Evolutionary conservation across 2,113 vertebrate species (phyloP), one percentile per base, ranked within the genome.

Genomic region (Tiliqua scincoides): DNA sequence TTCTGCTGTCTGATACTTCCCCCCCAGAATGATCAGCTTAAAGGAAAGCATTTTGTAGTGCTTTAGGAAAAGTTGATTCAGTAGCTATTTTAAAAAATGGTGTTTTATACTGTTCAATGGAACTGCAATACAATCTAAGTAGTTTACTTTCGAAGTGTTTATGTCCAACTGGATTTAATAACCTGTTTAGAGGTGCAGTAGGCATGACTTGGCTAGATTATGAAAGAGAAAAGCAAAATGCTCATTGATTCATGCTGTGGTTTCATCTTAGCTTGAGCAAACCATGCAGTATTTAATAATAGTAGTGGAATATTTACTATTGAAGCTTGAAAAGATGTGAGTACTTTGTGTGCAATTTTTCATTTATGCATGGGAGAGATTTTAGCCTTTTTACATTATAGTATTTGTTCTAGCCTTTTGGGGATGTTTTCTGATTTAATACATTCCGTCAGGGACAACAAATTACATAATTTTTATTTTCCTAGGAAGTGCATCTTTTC

Each of bases 381-480:
- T 95, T 98, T 97, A 97, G 92, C 96, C 96, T 97, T 96, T 97
- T 98, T 96, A 97, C 97, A 97, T 97, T 88, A 95, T 97, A 97
- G 95, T 97, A 95, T 97, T 97, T 97, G 97, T 98, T 99, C 95
- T 98, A 96, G 93, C 96, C 93, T 97, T 97, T 97, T 95, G 96
- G 95, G 98, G 98, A 98, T 97, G 93, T 98, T 97, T 98, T 98
- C 98, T 98, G 98, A 98, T 99, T 99, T 99, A 98, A 98, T 98
- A 99, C 99, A 99, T 99, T 99, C 98, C 99, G 97, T 99, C 98
- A 99, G 98, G 98, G 98, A 99, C 98, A 95, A 65, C 97, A 96
- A 97, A 96, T 97, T 93, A 97, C 96, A 96, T 97, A 96, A 88
- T 90, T 94, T 88, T 85, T 48, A 48, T 89, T 95, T 94, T 92